Base-by-base conservation (phyloP, 2,888 invertebrate species). In the Sclerodermus sp. region DNA sequence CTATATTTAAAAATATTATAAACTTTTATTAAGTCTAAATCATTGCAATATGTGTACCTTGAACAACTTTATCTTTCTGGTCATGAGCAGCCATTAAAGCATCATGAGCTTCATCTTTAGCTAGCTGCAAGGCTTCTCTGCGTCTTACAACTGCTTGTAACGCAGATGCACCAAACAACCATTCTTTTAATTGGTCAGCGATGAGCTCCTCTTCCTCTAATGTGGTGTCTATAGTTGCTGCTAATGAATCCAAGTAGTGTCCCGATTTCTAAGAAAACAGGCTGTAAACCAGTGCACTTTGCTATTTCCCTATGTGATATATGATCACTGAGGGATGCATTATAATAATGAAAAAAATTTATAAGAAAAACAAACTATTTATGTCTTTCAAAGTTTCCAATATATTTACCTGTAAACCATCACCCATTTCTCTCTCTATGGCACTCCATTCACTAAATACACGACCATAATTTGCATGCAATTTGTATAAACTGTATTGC, bases 391-490 rank as follows among this genome's bases (percentile, higher is more conserved):
- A 39, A 4, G 8, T 8, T 39, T 13, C 3, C 14, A 5, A 18
- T n/a, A 6, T 6, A 12, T 49, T 47, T 67, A 80, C 80, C 73
- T 89, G 90, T 44, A 92, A 70, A 0, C 88, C 88, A 70, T 91
- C 91, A 0, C 87, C 89, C 88, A 91, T 90, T 52, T 88, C 87
- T 62, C 86, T 88, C 70, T 92, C 92, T 45, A 89, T 85, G 30
- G 87, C 89, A 73, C 91, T 90, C 91, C 91, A 92, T 74, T 92
- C 91, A 64, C 90, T 90, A 70, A 91, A 90, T 48, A 91, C 83
- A 41, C 90, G 84, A 1, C 91, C 91, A 65, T 91, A 91, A 79
- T 90, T 89, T 0, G 87, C 86, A 71, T 92, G 91, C 34, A 91
- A 79, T 74, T 91, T 91, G 71, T 90, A 89, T 17, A 91, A 80